Evolutionary conservation across 2,797 vertebrate species (phyloP), one percentile per base, ranked within the genome.

Genomic region (Chrysocyon brachyurus): DNA sequence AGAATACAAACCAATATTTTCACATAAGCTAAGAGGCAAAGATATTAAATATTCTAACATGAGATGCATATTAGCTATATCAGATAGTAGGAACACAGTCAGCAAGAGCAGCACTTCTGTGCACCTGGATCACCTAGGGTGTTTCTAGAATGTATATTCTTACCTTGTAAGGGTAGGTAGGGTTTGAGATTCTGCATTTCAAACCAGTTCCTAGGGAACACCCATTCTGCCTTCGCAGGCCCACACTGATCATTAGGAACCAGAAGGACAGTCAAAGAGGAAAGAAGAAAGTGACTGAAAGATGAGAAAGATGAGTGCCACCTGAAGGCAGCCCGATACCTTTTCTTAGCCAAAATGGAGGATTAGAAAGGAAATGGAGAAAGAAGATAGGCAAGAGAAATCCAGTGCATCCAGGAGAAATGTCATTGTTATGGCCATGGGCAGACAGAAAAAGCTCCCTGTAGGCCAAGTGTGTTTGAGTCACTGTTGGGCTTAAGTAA

Each of bases 361-460:
- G 22, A 12, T 12, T 73, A 56, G 6, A 12, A 28, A 82, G 63
- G 33, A 78, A 6, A 61, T 21, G 1, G 8, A 19, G 8, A 2
- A 6, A 24, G n/a, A 84, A 12, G 5, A 40, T 0, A 63, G 52
- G 19, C 12, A 7, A 10, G 14, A 31, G 22, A 87, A 49, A 36
- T 12, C 22, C 11, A 3, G 9, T 24, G 4, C 0, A 0, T 24
- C 12, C 28, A 40, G 14, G n/a, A 75, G 26, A 61, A n/a, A 2
- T 21, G 40, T 3, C 6, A 2, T 33, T 68, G 61, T 54, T 21
- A 8, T 33, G 54, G 24, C 3, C 11, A 14, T 28, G 22, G n/a
- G 12, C 12, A 68, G 21, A 19, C 5, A 4, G 52, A 3, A 33
- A 8, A 61, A 24, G 61, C 15, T 56, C 4, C 4, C 31, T 12